Evolutionary conservation across 1,140 invertebrate species (phyloP).

Genomic region (Lepidurus packardi): DNA sequence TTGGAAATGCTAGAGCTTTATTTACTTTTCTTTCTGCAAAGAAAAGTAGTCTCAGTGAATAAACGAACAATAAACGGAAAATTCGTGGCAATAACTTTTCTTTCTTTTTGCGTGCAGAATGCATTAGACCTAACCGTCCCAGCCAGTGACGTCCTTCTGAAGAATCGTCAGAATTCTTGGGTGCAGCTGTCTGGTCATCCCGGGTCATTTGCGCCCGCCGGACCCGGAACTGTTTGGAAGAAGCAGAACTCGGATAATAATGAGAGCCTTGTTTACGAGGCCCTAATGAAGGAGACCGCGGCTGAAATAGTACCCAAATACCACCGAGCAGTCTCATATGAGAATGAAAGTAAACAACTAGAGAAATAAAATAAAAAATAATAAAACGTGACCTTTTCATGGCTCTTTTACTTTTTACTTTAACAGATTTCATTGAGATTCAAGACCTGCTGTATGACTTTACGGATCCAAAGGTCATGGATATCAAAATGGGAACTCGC

Average conservation of each 20-base stretch:
- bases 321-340: slow-evolving; percentile 77
- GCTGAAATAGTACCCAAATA: slow-evolving; percentile 79
- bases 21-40: neutral
- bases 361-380: neutral
- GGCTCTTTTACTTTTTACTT: slow-evolving; percentile 43
- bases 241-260: slow-evolving; percentile 55
- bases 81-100: slow-evolving; percentile 28
- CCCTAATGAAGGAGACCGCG: slow-evolving; percentile 65
- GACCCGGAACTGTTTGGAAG: slow-evolving; percentile 90
- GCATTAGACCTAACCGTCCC: slow-evolving; percentile 86
- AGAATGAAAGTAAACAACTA: slow-evolving; percentile 59
- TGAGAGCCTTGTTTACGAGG: slow-evolving; percentile 68
- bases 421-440: slow-evolving; percentile 69
- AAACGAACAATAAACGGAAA: neutral
- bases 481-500: slow-evolving; percentile 85
- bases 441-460: slow-evolving; percentile 81
- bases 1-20: no score
- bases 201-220: slow-evolving; percentile 85
- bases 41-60: neutral
- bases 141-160: slow-evolving; percentile 77
- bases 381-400: neutral
- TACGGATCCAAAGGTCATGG: slow-evolving; percentile 80
- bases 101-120: slow-evolving; percentile 63
- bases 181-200: slow-evolving; percentile 89
- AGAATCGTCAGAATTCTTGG: slow-evolving; percentile 54